Conservation (phyloP, 2,888 invertebrate genomes). For the Tipula lateralis region DNA sequence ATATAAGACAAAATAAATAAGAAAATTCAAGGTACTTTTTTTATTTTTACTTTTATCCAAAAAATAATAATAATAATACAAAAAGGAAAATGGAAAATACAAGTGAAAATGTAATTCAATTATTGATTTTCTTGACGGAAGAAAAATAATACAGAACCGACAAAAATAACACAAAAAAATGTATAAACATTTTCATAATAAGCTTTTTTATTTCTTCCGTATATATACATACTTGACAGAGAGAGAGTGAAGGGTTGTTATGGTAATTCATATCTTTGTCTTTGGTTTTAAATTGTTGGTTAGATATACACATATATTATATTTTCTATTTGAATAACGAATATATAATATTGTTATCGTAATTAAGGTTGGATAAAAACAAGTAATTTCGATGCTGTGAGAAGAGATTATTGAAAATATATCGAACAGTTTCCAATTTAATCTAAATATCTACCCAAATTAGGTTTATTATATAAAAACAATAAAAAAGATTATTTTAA, state of each 20-base stretch:
- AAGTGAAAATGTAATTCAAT: constrained; percentile 24
- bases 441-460: background rate
- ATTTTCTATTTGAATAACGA: background rate
- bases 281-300: background rate
- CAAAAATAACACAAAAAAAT: background rate
- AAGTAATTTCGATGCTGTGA: background rate
- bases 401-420: background rate
- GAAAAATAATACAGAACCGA: constrained; percentile 4
- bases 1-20: background rate
- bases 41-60: background rate
- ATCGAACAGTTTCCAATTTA: background rate
- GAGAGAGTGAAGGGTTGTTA: constrained; percentile 12
- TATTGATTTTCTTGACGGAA: constrained; percentile 13
- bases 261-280: background rate
- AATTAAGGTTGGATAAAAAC: background rate
- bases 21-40: background rate
- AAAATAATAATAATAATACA: background rate
- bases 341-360: background rate
- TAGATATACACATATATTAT: background rate
- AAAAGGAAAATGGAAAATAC: background rate
- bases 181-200: background rate
- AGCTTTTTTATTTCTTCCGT: constrained; percentile 20
- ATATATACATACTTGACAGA: no score
- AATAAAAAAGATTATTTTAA: background rate
- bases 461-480: background rate